Evolutionary conservation across 2,797 vertebrate species (phyloP), one percentile per base, ranked within the genome.

Genomic region (Etheostoma nigrum): DNA sequence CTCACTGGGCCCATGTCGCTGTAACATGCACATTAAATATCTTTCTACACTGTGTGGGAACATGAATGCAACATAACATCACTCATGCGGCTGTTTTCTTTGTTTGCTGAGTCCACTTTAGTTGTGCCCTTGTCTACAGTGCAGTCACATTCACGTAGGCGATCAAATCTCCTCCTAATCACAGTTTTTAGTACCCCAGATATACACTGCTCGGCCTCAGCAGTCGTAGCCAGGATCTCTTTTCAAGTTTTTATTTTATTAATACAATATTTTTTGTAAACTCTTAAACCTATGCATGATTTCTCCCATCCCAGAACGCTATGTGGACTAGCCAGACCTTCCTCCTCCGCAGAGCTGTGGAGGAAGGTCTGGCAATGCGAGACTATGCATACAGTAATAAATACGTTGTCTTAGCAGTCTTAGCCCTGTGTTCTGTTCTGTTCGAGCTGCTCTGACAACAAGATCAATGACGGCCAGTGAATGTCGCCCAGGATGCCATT

Each of bases 401-500:
- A 40, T 11, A 40, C 36, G 2, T 3, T 40, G n/a, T n/a, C n/a
- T n/a, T n/a, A 44, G 42, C 13, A 44, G 42, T 12, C 13, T 44
- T 14, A 14, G 42, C 42, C 5, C 66, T 8, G 52, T 58, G 21
- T 44, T 49, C 67, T 52, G 66, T 36, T 66, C 18, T 2, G 0
- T 66, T 13, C 42, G 5, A 57, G 79, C 67, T 58, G 64, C 68
- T 76, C 47, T 73, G 75, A 91, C 85, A 76, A 62, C 72, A 77
- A 83, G 84, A 91, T 92, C 90, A 91, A 87, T 92, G 88, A 74
- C 59, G 70, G 27, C 23, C 11, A 2, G 54, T 76, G 79, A 85
- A 85, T 88, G 70, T 86, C 79, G 67, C 74, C 59, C 67, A 47
- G 49, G 73, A 77, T 85, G 85, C 83, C 77, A 81, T 93, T 90